Evolutionary conservation across 2,113 vertebrate species (phyloP), one percentile per base, ranked within the genome.

Genomic region (Sula dactylatra): DNA sequence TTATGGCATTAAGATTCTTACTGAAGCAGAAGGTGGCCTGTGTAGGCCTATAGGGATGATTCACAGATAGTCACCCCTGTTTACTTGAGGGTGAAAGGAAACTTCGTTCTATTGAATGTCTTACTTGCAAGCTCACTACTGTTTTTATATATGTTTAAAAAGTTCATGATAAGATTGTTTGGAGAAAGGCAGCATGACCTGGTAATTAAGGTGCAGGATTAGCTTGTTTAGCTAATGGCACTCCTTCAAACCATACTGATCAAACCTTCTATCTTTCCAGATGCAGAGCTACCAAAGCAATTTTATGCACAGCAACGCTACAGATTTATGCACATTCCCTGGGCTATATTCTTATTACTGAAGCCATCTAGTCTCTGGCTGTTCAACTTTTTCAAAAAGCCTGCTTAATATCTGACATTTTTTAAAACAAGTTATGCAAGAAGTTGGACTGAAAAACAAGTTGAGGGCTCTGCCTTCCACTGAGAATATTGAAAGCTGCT

Each of bases 21-120:
- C 54, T 65, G 84, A 94, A 93, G 74, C 91, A 95, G 84, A 94
- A 91, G 81, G 87, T 95, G 91, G 82, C 89, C 70, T 77, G 29
- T 91, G 94, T 92, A 86, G 78, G 58, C 73, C 89, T 47, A 40
- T 22, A 77, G 50, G 54, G 58, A 91, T 94, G 91, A 96, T 54
- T 97, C 96, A 96, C 10, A 77, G 27, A 59, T 31, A 93, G 58
- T 81, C 71, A 87, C 22, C 42, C 70, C 45, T 82, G 18, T 44
- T 95, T 86, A 62, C 86, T 87, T 87, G 40, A 79, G 86, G 52
- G 42, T 40, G 15, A 94, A 90, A 93, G 40, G 72, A 86, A 87
- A 45, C 16, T 80, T 87, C 0, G 1, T 93, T 87, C 49, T 21
- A 18, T 31, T 47, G n/a, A 82, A 56, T 38, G 11, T 65, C 2